These are phyloP conservation scores for Thunnus maccoyii DNA, from an alignment of 2,113 vertebrate genomes.

Conservation along the genomic window DNA sequence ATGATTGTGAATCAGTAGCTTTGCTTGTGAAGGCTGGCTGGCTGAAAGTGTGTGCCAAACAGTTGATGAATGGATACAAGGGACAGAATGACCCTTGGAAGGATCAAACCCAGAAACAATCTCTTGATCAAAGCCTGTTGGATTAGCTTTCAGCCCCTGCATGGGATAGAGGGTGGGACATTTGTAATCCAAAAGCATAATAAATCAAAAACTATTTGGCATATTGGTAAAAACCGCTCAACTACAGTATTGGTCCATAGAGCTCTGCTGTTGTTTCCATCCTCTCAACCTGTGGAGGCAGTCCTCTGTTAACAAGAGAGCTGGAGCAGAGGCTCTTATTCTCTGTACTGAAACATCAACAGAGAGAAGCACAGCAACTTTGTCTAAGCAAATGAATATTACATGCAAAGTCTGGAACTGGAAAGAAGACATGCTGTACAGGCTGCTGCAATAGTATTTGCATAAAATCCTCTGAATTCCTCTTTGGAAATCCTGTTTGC, in stretches of 20 bases:
- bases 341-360: neutral
- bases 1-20: no score
- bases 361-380: conserved; percentile 9
- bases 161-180: neutral
- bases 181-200: neutral
- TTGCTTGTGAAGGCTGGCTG: no score
- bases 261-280: neutral
- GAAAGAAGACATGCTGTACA: neutral
- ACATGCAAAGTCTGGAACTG: conserved; percentile 12
- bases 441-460: neutral
- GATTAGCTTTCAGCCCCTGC: neutral
- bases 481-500: neutral
- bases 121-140: neutral
- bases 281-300: neutral
- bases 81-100: neutral
- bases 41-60: no score
- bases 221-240: neutral
- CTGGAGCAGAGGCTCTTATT: neutral
- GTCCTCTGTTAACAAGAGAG: neutral
- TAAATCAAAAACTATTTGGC: neutral
- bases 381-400: conserved; percentile 37
- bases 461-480: neutral
- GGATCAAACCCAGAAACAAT: neutral
- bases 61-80: neutral
- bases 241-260: neutral